phyloP scores from a whole-genome alignment of 2,113 vertebrate genomes.

The Mustelus asterias region DNA sequence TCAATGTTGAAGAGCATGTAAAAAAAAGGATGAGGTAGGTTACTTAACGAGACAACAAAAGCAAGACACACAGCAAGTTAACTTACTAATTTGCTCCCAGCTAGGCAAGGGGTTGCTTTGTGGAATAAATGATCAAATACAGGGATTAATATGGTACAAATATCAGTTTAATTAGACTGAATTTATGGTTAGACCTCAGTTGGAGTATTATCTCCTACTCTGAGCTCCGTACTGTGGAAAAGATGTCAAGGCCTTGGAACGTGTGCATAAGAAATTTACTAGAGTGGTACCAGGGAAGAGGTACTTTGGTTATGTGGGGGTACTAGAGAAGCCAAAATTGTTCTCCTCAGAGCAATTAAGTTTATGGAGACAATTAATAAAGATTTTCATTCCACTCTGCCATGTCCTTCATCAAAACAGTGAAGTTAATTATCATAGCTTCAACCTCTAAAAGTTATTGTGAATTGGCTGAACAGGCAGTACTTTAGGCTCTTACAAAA shows the following conservation, averaged over 20 bases:
- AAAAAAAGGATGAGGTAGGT: background rate
- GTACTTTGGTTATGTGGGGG: background rate
- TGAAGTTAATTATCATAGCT: too few species aligned
- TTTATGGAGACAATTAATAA: too few species aligned
- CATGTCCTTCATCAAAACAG: background rate
- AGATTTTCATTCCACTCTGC: background rate
- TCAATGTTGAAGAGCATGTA: background rate
- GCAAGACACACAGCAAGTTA: background rate
- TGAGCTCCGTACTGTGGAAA: too few species aligned
- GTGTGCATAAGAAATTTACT: too few species aligned
- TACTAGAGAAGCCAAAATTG: too few species aligned
- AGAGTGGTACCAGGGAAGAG: background rate
- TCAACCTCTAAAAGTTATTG: background rate
- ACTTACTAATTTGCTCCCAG: background rate
- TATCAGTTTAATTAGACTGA: background rate
- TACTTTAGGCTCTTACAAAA: background rate
- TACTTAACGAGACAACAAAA: background rate
- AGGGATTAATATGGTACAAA: background rate
- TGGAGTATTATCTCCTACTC: background rate
- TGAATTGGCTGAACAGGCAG: background rate
- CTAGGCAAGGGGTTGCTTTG: background rate
- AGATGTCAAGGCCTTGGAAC: too few species aligned
- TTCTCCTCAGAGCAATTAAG: too few species aligned
- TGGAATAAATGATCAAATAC: background rate
- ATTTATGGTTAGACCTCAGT: background rate